phyloP scores from a whole-genome alignment of 2,113 vertebrate species.

The Telmatochromis brachygnathus region DNA sequence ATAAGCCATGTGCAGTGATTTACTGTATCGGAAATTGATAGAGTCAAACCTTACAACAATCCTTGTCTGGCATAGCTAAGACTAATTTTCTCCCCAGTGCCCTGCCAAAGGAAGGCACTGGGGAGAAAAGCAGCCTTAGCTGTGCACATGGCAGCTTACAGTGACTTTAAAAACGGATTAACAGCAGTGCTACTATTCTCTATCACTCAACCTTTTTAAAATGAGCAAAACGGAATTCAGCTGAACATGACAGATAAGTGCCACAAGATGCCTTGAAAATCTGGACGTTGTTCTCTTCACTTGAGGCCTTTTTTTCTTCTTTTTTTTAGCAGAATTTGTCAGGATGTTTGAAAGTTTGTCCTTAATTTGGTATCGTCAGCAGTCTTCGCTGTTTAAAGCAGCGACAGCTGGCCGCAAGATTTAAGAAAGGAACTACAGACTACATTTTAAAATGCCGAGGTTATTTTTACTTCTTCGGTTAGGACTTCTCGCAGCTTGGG shows the following conservation, averaged over 20 bases:
- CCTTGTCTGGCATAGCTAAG: neutral
- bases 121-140: neutral
- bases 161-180: neutral
- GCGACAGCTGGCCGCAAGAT: neutral
- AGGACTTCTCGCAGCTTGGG: neutral
- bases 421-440: neutral
- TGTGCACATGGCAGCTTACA: neutral
- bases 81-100: neutral
- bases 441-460: constrained; percentile 14
- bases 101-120: neutral
- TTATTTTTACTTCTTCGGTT: neutral
- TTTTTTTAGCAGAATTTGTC: neutral
- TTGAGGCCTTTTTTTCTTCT: neutral
- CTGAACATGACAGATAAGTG: neutral
- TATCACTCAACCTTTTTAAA: neutral
- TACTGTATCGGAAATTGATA: neutral
- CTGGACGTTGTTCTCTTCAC: neutral
- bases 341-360: neutral
- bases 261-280: neutral
- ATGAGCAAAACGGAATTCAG: neutral
- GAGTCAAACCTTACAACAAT: neutral
- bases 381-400: neutral
- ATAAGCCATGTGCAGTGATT: neutral
- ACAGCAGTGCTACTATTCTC: neutral
- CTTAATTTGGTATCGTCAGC: constrained; percentile 1